Base-by-base conservation (phyloP, 2,888 invertebrate genomes). In the Dryadula phaetusa region DNA sequence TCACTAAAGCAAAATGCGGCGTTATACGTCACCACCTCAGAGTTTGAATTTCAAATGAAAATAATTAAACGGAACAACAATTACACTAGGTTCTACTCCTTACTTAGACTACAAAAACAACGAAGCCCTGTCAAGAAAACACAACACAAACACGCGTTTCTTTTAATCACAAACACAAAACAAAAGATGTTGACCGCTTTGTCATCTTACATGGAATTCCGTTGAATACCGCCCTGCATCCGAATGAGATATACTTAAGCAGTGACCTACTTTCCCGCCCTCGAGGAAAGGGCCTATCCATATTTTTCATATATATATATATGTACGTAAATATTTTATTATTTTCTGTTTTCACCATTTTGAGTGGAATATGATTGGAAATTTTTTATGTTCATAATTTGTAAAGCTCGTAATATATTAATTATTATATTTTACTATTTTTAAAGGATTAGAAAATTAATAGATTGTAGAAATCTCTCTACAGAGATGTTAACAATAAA, bases 121-220 rank as follows among this genome's bases (percentile, higher is more conserved):
- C n/a, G n/a, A n/a, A n/a, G n/a, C n/a, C n/a, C n/a, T n/a, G n/a
- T n/a, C n/a, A n/a, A n/a, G n/a, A n/a, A n/a, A n/a, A 32, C 32
- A 8, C 8, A 32, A 7, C 5, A 32, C 4, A 3, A 7, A 32
- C 32, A 32, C 32, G 8, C 8, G 32, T 32, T n/a, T n/a, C 4
- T 7, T 32, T 32, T 5, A 5, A 32, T 6, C 8, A 32, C 3
- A 32, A 47, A 22, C 6, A 47, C 12, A 47, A 47, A 47, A 47
- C 22, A 22, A 47, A 47, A 47, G 46, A 12, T 10, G 22, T 47
- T 47, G 46, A 46, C 46, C 46, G 46, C 22, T 12, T 22, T 25
- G 25, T 47, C 47, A 47, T 47, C 47, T 47, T 12, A 47, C 25
- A n/a, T 47, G 47, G 47, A 47, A 47, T 47, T 14, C 25, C 25